Percentiles rank a stretch among this genome's conserved stretches.
phyloP scores from a whole-genome alignment of 2,888 invertebrate species.

The Conomelus anceps region DNA sequence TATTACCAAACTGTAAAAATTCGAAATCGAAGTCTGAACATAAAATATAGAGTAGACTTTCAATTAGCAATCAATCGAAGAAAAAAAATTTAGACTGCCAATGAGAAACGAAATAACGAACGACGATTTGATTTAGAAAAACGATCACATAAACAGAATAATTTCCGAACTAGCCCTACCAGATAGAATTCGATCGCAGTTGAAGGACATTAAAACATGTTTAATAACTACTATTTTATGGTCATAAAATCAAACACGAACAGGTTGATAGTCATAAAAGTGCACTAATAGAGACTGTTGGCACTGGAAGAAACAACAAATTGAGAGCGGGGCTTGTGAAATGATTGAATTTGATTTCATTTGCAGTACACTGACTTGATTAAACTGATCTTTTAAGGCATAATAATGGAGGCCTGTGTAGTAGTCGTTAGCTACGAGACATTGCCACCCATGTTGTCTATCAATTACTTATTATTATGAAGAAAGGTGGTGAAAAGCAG shows the following conservation, averaged over 20 bases:
- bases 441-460: neutral
- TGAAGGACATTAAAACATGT: neutral
- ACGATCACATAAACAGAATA: neutral
- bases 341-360: neutral
- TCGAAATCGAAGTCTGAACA: too few relatives aligned
- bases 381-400: too few relatives aligned
- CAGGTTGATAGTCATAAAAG: neutral
- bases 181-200: neutral
- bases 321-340: neutral
- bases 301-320: neutral
- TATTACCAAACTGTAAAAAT: too few relatives aligned
- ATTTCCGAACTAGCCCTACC: neutral
- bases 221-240: neutral
- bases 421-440: neutral
- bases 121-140: neutral
- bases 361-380: neutral
- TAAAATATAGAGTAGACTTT: too few relatives aligned
- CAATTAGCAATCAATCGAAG: too few relatives aligned
- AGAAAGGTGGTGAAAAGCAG: too few relatives aligned
- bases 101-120: neutral
- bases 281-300: neutral
- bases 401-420: neutral
- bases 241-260: neutral
- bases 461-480: too few relatives aligned
- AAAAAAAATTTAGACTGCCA: too few relatives aligned